phyloP scores from a whole-genome alignment of 2,888 invertebrate genomes.

The Melanostoma scalare region DNA sequence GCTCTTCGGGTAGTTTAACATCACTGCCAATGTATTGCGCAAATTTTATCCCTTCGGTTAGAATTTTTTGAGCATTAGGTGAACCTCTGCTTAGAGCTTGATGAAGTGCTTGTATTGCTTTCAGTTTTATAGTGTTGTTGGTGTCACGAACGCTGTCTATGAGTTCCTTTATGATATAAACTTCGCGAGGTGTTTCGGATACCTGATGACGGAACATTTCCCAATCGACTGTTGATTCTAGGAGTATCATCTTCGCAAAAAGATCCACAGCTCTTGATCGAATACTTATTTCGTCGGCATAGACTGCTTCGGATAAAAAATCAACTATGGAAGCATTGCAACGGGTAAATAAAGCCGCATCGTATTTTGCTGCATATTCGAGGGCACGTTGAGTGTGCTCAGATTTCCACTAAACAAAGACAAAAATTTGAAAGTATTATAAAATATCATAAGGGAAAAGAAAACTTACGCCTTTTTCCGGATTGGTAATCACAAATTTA shows the following conservation, averaged over 20 bases:
- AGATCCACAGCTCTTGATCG: constrained; percentile 79
- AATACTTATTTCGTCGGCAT: constrained; percentile 79
- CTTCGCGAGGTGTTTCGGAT: constrained; percentile 80
- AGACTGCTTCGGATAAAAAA: constrained; percentile 77
- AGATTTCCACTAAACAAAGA: constrained; percentile 77
- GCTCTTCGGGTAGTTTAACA: constrained; percentile 75
- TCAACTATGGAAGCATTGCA: constrained; percentile 80
- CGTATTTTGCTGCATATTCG: constrained; percentile 81
- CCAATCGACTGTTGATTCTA: constrained; percentile 80
- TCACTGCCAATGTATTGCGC: constrained; percentile 76
- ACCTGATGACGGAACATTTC: constrained; percentile 80
- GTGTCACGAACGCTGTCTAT: constrained; percentile 78
- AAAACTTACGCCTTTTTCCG: constrained; percentile 76
- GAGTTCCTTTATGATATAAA: constrained; percentile 78
- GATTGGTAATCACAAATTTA: constrained; percentile 79
- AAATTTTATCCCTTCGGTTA: constrained; percentile 78
- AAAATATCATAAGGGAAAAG: not conserved
- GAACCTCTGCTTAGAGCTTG: constrained; percentile 78
- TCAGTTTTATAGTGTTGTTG: constrained; percentile 79
- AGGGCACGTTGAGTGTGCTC: constrained; percentile 78
- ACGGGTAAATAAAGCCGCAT: constrained; percentile 80
- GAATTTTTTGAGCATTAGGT: constrained; percentile 77
- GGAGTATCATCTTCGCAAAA: constrained; percentile 77
- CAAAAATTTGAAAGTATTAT: not conserved
- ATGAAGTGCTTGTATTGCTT: constrained; percentile 78